Evolutionary conservation across 2,888 invertebrate genomes (phyloP).

Genomic region (Ptilodon capucinus): DNA sequence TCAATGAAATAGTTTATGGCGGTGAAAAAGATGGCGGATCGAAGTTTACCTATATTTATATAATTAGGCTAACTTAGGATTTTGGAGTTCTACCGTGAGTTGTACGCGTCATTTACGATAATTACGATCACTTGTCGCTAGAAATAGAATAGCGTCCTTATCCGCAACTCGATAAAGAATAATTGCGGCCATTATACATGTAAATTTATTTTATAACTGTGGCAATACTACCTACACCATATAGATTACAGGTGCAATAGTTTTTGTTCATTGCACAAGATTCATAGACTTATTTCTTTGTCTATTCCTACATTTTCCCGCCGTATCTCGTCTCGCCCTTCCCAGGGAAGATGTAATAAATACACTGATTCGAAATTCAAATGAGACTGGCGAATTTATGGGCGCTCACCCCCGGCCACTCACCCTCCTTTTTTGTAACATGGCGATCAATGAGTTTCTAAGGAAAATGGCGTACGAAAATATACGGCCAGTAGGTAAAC

Average conservation of each 20-base stretch:
- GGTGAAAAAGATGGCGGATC: too few species aligned
- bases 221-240: too few species aligned
- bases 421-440: conserved; percentile 51
- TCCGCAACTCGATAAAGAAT: too few species aligned
- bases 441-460: conserved; percentile 23
- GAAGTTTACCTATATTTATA: too few species aligned
- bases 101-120: too few species aligned
- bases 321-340: conserved; percentile 28
- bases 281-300: not conserved
- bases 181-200: too few species aligned
- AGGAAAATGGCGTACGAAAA: conserved; percentile 5
- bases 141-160: too few species aligned
- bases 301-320: conserved; percentile 19
- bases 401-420: conserved; percentile 49
- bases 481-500: not conserved
- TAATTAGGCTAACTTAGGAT: too few species aligned
- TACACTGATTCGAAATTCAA: conserved; percentile 78
- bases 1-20: too few species aligned
- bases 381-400: conserved; percentile 76
- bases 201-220: too few species aligned
- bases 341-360: conserved; percentile 55
- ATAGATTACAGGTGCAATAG: not conserved
- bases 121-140: too few species aligned
- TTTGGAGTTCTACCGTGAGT: too few species aligned
- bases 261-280: not conserved